A percentile compares a stretch with the other conserved stretches of the same genome.
Conservation (phyloP, 2,113 vertebrate genomes). For the Telmatochromis brichardi region DNA sequence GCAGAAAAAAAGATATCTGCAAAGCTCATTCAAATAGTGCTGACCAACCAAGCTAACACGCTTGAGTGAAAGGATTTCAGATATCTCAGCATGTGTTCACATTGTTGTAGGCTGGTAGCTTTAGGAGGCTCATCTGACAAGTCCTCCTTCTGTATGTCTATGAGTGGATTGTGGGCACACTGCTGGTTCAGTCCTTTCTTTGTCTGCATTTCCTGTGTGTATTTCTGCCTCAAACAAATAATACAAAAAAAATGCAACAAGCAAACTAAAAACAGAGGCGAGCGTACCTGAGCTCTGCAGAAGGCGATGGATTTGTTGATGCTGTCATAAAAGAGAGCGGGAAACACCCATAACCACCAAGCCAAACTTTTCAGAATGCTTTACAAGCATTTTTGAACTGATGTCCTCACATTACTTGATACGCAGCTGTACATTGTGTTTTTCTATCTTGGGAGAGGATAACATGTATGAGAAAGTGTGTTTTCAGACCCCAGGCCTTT, state of each 20-base stretch:
- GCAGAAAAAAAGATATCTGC: background rate
- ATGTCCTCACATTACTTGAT: background rate
- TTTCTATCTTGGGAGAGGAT: background rate
- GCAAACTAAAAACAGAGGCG: background rate
- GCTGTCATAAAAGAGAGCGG: background rate
- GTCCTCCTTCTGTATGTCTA: background rate
- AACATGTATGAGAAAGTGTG: background rate
- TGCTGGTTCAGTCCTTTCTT: constrained; percentile 18
- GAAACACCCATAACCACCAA: background rate
- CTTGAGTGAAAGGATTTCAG: constrained; percentile 7
- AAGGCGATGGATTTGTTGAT: background rate
- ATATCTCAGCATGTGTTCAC: background rate
- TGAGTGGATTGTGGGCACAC: background rate
- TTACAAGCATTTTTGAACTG: background rate
- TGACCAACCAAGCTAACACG: background rate
- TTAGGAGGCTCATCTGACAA: background rate
- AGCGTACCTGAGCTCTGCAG: background rate
- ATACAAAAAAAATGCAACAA: background rate
- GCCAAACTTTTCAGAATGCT: background rate
- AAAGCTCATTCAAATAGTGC: constrained; percentile 16
- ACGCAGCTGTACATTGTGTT: background rate
- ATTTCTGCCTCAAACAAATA: background rate
- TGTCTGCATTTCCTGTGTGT: background rate
- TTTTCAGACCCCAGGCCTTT: background rate
- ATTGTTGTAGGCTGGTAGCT: constrained; percentile 7